Conservation (phyloP, 2,888 invertebrate genomes). For the Tuta absoluta region DNA sequence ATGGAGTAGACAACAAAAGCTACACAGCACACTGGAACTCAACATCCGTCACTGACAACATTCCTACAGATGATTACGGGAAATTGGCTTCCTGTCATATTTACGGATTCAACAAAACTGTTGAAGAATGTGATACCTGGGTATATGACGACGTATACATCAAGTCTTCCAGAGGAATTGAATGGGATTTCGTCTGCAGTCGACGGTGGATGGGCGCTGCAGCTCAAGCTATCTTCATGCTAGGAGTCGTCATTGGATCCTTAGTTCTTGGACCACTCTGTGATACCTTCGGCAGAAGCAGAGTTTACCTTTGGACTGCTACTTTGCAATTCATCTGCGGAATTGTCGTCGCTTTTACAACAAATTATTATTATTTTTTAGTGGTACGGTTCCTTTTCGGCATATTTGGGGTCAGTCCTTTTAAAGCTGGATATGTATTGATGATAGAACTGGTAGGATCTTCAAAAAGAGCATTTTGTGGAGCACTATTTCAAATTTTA, state of each 20-base stretch:
- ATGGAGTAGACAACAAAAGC: constrained; percentile 78
- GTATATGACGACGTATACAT: constrained; percentile 88
- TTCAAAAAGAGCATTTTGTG: constrained; percentile 89
- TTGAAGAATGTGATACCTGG: constrained; percentile 77
- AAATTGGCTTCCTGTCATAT: constrained; percentile 84
- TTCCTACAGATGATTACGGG: constrained; percentile 81
- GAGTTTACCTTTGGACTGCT: constrained; percentile 89
- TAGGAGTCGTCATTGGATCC: constrained; percentile 91
- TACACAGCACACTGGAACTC: constrained; percentile 80
- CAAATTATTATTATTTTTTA: constrained; percentile 87
- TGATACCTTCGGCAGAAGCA: constrained; percentile 90
- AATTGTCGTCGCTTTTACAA: constrained; percentile 87
- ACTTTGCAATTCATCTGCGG: constrained; percentile 86
- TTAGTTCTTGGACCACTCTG: constrained; percentile 89
- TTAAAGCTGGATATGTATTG: constrained; percentile 85
- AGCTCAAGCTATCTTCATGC: constrained; percentile 90
- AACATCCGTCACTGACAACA: constrained; percentile 73
- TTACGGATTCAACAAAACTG: constrained; percentile 65
- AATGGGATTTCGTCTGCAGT: constrained; percentile 92
- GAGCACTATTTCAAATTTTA: constrained; percentile 89
- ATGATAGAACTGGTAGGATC: constrained; percentile 93
- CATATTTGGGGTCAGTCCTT: constrained; percentile 91
- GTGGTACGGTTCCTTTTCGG: constrained; percentile 86
- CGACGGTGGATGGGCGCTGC: constrained; percentile 90
- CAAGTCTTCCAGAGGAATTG: constrained; percentile 87